These are phyloP conservation scores for Gandaritis pyraliata DNA, from an alignment of 2,888 invertebrate genomes.

Conservation along the genomic window DNA sequence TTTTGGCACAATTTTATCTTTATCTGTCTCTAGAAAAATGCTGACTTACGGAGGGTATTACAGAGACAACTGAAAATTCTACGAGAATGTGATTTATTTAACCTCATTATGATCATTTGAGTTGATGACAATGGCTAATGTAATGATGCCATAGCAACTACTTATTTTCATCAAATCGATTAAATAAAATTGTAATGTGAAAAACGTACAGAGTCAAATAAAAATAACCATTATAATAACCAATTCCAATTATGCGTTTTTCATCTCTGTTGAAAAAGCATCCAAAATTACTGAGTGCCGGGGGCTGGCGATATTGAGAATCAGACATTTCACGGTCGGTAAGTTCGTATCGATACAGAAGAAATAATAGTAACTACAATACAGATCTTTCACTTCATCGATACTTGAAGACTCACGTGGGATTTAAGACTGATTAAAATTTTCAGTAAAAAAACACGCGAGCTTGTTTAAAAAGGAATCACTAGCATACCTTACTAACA, in stretches of 20 bases:
- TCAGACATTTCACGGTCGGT: constrained; percentile 81
- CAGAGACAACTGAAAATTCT: too few species aligned
- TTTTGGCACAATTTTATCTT: constrained; percentile 5
- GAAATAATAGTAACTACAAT: constrained; percentile 11
- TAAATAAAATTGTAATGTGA: neutral
- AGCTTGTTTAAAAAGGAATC: neutral
- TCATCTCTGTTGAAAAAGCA: constrained; percentile 52
- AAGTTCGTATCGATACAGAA: constrained; percentile 55
- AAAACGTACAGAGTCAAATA: constrained; percentile 17
- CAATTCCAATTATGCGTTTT: constrained; percentile 43
- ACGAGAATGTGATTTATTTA: neutral
- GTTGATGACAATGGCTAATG: neutral
- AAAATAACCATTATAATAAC: constrained; percentile 30
- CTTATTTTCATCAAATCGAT: neutral
- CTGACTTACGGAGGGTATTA: neutral
- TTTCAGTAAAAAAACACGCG: too few species aligned
- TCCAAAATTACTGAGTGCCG: constrained; percentile 64
- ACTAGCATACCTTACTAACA: neutral
- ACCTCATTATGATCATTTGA: too few species aligned
- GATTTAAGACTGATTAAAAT: neutral
- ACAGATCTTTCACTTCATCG: constrained; percentile 10
- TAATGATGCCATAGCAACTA: neutral
- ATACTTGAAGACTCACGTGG: neutral
- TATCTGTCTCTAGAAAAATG: neutral
- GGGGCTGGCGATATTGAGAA: constrained; percentile 71